A percentile compares a stretch with the other conserved stretches of the same genome.
Conservation (phyloP, 2,888 invertebrate genomes). For the Acleris holmiana region DNA sequence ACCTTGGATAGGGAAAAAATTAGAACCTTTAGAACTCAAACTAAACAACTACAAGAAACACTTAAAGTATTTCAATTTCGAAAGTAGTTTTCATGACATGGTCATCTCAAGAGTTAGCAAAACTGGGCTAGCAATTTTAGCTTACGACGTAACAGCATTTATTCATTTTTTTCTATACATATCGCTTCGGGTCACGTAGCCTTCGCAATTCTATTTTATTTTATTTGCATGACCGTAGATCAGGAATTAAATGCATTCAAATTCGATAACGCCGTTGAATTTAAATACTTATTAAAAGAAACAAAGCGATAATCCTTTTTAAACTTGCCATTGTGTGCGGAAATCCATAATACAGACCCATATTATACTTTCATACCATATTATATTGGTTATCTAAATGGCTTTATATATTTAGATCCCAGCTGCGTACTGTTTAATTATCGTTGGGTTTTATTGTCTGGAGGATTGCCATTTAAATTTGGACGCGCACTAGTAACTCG, state of each 20-base stretch:
- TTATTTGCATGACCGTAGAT: constrained; percentile 5
- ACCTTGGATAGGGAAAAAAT: too few species aligned
- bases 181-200: constrained; percentile 8
- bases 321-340: neutral
- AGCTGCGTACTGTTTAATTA: neutral
- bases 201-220: neutral
- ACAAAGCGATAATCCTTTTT: neutral
- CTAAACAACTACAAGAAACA: too few species aligned
- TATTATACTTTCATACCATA: too few species aligned
- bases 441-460: too few species aligned
- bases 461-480: too few species aligned
- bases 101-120: too few species aligned
- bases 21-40: too few species aligned
- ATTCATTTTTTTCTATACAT: neutral
- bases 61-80: too few species aligned
- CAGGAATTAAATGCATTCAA: constrained; percentile 9
- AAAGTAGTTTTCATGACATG: too few species aligned
- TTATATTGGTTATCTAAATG: neutral
- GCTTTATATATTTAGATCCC: neutral
- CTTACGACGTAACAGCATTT: too few species aligned
- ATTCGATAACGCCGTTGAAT: constrained; percentile 7
- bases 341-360: neutral
- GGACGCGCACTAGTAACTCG: too few species aligned
- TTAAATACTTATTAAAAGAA: neutral
- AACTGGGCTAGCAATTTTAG: too few species aligned